A percentile compares a stretch with the other conserved stretches of the same genome.
Conservation (phyloP, 2,113 vertebrate genomes). For the Dissostichus mawsoni region DNA sequence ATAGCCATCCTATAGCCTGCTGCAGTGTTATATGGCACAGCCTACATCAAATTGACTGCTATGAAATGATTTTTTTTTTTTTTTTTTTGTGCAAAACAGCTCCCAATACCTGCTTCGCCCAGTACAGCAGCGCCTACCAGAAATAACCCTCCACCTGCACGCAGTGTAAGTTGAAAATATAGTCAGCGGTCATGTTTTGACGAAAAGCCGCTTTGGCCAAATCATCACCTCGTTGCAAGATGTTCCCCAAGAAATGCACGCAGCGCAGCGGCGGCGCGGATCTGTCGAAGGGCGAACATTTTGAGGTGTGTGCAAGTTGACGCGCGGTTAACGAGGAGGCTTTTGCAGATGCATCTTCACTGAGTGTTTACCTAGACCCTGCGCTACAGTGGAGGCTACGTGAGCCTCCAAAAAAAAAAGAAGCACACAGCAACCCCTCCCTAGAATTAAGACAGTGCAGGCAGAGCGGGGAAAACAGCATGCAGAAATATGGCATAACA, state of each 20-base stretch:
- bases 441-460: conserved; percentile 43
- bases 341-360: conserved; percentile 73
- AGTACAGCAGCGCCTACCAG: conserved; percentile 62
- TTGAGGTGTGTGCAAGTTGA: conserved; percentile 74
- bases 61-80: conserved; percentile 38
- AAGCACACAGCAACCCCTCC: conserved; percentile 66
- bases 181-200: conserved; percentile 65
- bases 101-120: conserved; percentile 64
- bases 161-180: conserved; percentile 62
- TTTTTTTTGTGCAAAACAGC: conserved; percentile 38
- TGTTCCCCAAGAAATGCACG: conserved; percentile 49
- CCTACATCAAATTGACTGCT: conserved; percentile 74
- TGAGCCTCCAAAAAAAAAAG: conserved; percentile 28
- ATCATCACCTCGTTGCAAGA: conserved; percentile 59
- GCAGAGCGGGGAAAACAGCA: conserved; percentile 36
- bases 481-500: conserved; percentile 47
- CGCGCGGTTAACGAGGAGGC: conserved; percentile 54
- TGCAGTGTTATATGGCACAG: conserved; percentile 74
- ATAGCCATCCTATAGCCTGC: conserved; percentile 59
- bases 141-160: conserved; percentile 58
- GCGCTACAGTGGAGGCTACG: conserved; percentile 53
- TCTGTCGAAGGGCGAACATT: conserved; percentile 66
- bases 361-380: conserved; percentile 78
- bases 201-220: conserved; percentile 48
- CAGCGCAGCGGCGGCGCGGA: conserved; percentile 23